phyloP scores from a whole-genome alignment of 2,797 vertebrate genomes.

The Schizopygopsis malacanthus region DNA sequence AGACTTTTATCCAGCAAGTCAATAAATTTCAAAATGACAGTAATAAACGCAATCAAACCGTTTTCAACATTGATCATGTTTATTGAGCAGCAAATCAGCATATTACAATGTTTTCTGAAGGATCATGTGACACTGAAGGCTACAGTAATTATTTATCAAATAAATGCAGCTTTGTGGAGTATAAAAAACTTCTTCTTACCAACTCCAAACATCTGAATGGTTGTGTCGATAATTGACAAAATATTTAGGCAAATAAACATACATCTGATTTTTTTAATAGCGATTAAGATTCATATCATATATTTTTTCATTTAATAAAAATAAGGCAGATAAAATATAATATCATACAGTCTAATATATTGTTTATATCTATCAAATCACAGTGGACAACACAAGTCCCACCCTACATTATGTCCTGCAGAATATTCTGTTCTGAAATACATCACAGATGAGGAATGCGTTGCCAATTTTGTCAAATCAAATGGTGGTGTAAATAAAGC shows the following conservation, averaged over 20 bases:
- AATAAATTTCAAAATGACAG: not conserved
- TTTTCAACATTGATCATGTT: not conserved
- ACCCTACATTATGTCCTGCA: not conserved
- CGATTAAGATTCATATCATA: not conserved
- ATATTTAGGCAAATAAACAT: not conserved
- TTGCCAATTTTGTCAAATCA: not conserved
- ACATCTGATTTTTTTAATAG: not conserved
- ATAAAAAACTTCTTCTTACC: not conserved
- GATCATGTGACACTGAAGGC: not conserved
- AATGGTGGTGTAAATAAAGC: not conserved
- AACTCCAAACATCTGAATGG: not conserved
- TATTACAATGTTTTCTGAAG: not conserved
- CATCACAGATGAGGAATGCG: not conserved
- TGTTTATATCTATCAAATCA: not conserved
- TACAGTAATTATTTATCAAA: slow-evolving; percentile 1
- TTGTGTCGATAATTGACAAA: not conserved
- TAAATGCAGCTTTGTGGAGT: not conserved
- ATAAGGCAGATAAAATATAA: too few species aligned
- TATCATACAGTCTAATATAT: too few species aligned
- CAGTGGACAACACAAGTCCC: not conserved
- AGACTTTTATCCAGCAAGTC: not conserved
- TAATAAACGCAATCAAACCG: not conserved
- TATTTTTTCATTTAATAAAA: not conserved
- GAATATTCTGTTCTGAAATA: not conserved
- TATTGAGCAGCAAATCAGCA: not conserved